Conservation (phyloP, 2,888 invertebrate genomes). For the Leptopilina myrica region DNA sequence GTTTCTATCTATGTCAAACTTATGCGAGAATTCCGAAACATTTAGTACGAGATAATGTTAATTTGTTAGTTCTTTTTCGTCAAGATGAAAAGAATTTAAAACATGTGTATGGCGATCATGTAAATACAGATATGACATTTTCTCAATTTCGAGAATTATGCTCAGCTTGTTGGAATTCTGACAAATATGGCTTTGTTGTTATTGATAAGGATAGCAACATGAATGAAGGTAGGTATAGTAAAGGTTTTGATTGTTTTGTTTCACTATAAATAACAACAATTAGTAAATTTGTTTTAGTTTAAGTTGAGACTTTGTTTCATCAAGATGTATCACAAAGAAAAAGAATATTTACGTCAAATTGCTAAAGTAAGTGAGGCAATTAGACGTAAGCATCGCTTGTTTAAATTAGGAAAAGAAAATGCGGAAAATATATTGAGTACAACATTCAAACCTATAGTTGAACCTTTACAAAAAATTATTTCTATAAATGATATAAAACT, state of each 20-base stretch:
- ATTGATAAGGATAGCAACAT: too few relatives aligned
- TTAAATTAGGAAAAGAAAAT: conserved; percentile 17
- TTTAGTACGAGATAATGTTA: background rate
- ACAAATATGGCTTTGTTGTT: too few relatives aligned
- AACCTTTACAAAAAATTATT: background rate
- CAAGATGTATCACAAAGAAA: conserved; percentile 18
- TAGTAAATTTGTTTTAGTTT: background rate
- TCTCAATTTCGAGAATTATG: too few relatives aligned
- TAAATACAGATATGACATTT: too few relatives aligned
- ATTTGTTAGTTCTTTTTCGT: too few relatives aligned
- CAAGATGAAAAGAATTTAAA: too few relatives aligned
- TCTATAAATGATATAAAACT: background rate
- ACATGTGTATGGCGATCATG: too few relatives aligned
- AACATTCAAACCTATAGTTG: background rate
- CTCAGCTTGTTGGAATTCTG: too few relatives aligned
- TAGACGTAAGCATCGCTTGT: too few relatives aligned
- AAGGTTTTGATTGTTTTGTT: background rate
- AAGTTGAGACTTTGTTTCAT: background rate
- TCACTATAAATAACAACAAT: conserved; percentile 4
- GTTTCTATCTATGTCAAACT: too few relatives aligned
- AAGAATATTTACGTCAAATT: background rate
- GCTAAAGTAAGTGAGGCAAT: too few relatives aligned
- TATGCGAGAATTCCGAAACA: conserved; percentile 10
- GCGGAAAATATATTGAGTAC: background rate
- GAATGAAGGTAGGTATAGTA: too few relatives aligned